Conservation (phyloP, 1,140 invertebrate species). For the Aphis gossypii region DNA sequence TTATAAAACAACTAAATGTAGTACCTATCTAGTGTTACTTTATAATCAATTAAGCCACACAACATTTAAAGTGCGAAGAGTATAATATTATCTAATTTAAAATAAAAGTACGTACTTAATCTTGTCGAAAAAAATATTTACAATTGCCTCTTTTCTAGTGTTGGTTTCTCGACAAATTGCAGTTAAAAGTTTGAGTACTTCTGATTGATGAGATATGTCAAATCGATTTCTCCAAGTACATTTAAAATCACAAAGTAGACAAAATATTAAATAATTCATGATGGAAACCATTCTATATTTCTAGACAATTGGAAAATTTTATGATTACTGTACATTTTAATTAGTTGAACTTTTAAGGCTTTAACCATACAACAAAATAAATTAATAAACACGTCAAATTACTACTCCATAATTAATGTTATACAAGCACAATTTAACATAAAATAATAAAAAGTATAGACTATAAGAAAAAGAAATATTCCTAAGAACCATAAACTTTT, state of each 20-base stretch:
- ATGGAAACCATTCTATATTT: conserved; percentile 22
- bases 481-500: not conserved
- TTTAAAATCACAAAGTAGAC: conserved; percentile 41
- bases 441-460: too few species aligned
- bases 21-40: not conserved
- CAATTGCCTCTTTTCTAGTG: conserved; percentile 40
- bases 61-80: not conserved
- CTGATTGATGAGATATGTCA: conserved; percentile 14
- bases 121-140: conserved; percentile 28
- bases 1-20: not conserved
- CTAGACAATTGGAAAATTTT: conserved; percentile 1
- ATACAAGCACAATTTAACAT: not conserved
- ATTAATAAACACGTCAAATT: not conserved
- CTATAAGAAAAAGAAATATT: too few species aligned
- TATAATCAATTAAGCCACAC: not conserved
- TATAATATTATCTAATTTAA: not conserved
- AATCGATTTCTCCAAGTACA: conserved; percentile 43
- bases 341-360: not conserved
- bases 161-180: conserved; percentile 31
- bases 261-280: conserved; percentile 22
- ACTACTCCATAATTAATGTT: not conserved
- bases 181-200: conserved; percentile 40
- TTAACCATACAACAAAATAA: conserved; percentile 19
- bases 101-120: conserved; percentile 30
- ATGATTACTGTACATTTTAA: not conserved